Conservation (phyloP, 1,140 invertebrate genomes). For the Drosophila carrolli region DNA sequence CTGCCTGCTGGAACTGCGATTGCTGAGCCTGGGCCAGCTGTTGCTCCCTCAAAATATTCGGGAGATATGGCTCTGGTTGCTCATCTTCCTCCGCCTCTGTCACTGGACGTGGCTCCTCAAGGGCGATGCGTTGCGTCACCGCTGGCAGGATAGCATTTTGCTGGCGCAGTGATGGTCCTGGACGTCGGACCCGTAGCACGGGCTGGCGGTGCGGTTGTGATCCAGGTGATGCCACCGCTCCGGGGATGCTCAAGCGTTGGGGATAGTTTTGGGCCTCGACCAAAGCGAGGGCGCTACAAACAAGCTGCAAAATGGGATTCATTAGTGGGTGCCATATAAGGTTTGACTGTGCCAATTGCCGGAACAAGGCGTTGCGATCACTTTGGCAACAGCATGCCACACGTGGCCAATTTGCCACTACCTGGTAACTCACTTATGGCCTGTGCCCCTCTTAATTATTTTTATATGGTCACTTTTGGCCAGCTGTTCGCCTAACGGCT, state of each 20-base stretch:
- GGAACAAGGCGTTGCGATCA: conserved; percentile 7
- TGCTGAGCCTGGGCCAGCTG: conserved; percentile 84
- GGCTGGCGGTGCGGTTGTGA: conserved; percentile 85
- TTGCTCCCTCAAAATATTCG: conserved; percentile 72
- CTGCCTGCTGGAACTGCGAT: conserved; percentile 84
- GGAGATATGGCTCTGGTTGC: conserved; percentile 73
- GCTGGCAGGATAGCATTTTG: conserved; percentile 85
- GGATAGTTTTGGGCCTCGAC: conserved; percentile 85
- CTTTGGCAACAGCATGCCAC: conserved; percentile 25
- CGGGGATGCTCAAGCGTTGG: conserved; percentile 87
- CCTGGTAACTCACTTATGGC: conserved; percentile 11
- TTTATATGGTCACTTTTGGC: neutral
- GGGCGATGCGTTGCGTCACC: conserved; percentile 82
- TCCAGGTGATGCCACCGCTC: conserved; percentile 85
- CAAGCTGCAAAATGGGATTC: conserved; percentile 41
- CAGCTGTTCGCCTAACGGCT: neutral
- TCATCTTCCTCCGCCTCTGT: conserved; percentile 86
- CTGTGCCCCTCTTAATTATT: conserved; percentile 45
- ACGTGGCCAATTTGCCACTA: conserved; percentile 41
- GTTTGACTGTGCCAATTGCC: conserved; percentile 14
- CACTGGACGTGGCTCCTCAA: conserved; percentile 86
- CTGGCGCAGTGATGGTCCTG: conserved; percentile 75
- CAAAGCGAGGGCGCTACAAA: conserved; percentile 61
- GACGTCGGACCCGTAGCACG: conserved; percentile 85
- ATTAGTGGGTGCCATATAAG: conserved; percentile 33